A percentile compares a stretch with the other conserved stretches of the same genome.
phyloP scores from a whole-genome alignment of 2,113 vertebrate genomes.

The Falcunculus frontatus region DNA sequence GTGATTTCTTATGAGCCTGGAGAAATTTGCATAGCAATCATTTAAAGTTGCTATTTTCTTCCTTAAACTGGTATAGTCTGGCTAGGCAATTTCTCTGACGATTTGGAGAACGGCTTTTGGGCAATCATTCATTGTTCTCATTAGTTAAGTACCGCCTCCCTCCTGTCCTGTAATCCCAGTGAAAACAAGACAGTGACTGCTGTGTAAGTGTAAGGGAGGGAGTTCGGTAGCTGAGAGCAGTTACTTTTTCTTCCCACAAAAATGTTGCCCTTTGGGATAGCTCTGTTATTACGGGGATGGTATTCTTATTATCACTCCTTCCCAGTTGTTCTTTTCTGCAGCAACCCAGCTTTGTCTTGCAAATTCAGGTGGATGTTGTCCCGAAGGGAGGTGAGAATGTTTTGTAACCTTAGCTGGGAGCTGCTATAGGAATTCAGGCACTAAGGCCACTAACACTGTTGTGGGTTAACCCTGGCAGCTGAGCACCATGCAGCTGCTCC shows the following conservation, averaged over 20 bases:
- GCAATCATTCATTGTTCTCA: neutral
- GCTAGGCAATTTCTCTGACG: neutral
- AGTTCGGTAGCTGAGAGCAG: neutral
- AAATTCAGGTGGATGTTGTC: neutral
- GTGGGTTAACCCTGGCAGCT: neutral
- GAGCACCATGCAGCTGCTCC: accelerated
- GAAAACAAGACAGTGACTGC: neutral
- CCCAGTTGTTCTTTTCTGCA: neutral
- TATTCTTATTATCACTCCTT: neutral
- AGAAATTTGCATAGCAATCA: neutral
- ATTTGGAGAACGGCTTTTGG: neutral
- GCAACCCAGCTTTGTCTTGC: neutral
- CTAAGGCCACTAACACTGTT: accelerated
- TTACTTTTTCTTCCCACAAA: neutral
- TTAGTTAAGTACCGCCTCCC: neutral
- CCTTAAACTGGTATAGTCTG: neutral
- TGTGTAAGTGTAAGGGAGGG: neutral
- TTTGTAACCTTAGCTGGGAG: neutral
- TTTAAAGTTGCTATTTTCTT: neutral
- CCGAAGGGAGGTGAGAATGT: neutral
- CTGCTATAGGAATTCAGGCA: neutral
- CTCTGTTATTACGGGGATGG: neutral
- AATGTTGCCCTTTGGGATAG: neutral
- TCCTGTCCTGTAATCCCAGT: neutral
- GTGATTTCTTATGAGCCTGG: neutral